Evolutionary conservation across 2,797 vertebrate genomes (phyloP), one percentile per base, ranked within the genome.

Genomic region (Rhinatrema bivittatum): DNA sequence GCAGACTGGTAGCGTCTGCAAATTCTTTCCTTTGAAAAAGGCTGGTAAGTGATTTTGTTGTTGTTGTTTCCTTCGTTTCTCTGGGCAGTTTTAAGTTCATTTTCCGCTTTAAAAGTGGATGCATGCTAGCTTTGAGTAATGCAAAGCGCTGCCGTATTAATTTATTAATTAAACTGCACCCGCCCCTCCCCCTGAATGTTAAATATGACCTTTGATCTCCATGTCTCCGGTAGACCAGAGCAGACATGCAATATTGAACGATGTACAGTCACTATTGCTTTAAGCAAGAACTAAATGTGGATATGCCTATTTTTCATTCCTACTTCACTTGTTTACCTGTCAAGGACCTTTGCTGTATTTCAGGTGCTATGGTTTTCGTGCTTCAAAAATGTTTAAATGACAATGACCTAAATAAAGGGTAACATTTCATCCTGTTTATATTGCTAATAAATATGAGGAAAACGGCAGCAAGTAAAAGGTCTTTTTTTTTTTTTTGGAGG

Each of bases 191-290:
- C 79, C 65, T 72, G 73, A 75, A 78, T 76, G 79, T 65, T 78
- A 78, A 79, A 76, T 72, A 75, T 89, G 89, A 92, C 90, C 88
- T 93, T 89, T 94, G 90, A 87, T 93, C 88, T 84, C 75, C 65
- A 52, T 79, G 83, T 85, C 80, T 81, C 56, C 67, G 70, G 65
- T 77, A 79, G 72, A 82, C 61, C 76, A 80, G 71, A 82, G 60
- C 76, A 82, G 79, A 68, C 65, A 48, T 68, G 68, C 58, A 56
- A 50, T 73, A 65, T 69, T 56, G 64, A 66, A 53, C 66, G 32
- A 50, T 56, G 60, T 58, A 66, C 51, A 52, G 72, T 62, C 74
- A 70, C 72, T 11, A 63, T 60, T 72, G 68, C 58, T 62, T 70
- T 46, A 36, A 60, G 60, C 62, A 53, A 67, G n/a, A n/a, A n/a